Base-by-base conservation (phyloP, 2,888 invertebrate genomes). In the Digitonthophagus gazella region DNA sequence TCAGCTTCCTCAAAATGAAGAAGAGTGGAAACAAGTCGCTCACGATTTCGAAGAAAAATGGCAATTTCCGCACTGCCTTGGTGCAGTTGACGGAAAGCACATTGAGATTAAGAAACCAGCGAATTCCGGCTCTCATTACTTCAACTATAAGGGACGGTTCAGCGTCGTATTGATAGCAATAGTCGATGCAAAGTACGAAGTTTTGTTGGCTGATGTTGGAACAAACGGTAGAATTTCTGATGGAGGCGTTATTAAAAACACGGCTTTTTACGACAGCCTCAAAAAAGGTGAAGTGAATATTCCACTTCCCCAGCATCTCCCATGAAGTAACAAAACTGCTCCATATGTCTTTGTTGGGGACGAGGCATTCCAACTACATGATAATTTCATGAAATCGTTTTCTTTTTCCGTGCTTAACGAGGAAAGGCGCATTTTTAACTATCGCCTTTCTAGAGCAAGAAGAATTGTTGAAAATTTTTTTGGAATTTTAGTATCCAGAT, bases 211-310 rank as follows among this genome's bases (percentile, higher is more conserved):
- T 44, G 65, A 65, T 22, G 71, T 77, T 58, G 78, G 78, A 2
- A 68, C 71, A 14, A 74, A 75, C 68, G 76, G 78, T 6, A 55
- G 74, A 66, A 72, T 76, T 64, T 76, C 73, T 57, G 78, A 80
- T 71, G 75, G 76, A 15, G 71, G 64, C n/a, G 76, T 57, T 75
- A 76, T 18, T 65, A 72, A 66, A 74, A 72, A 68, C 66, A 70
- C 65, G 44, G 65, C 14, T 69, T 77, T 69, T 66, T 19, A 8
- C 15, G 28, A 19, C 2, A 5, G 20, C 22, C 20, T 65, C 67
- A 71, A 66, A 64, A 72, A 68, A 70, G 67, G 67, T 67, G 71
- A 64, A 67, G 66, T 16, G 67, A 61, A 69, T 54, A 68, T 69
- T 56, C 68, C 66, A 66, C 58, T 67, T 65, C 55, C 64, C 15